phyloP scores from a whole-genome alignment of 2,113 vertebrate species.

The Ceyx melanurus region DNA sequence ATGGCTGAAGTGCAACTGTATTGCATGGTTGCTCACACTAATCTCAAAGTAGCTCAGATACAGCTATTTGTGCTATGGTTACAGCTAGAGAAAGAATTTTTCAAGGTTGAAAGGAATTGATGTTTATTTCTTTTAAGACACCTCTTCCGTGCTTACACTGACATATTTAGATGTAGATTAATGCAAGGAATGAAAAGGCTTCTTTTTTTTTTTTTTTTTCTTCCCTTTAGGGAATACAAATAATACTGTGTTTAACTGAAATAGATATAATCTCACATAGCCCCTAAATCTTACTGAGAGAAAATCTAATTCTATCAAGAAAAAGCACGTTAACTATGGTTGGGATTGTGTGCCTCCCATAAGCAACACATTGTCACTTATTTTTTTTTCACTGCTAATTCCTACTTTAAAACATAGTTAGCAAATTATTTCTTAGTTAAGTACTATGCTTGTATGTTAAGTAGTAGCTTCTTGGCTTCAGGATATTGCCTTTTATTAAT shows the following conservation, averaged over 20 bases:
- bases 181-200: not conserved
- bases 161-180: not conserved
- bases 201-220: constrained; percentile 1
- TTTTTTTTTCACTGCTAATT: constrained; percentile 4
- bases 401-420: not conserved
- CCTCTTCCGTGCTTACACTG: not conserved
- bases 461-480: constrained; percentile 33
- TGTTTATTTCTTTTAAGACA: not conserved
- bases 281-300: not conserved
- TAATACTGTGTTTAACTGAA: not conserved
- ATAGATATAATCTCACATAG: not conserved
- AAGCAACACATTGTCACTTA: not conserved
- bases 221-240: not conserved
- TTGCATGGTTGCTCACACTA: not conserved
- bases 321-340: not conserved
- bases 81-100: not conserved
- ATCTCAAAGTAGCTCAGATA: not conserved
- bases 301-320: not conserved
- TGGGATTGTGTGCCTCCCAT: not conserved
- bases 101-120: not conserved
- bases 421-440: constrained; percentile 20
- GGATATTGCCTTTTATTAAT: not conserved
- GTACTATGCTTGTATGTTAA: not conserved
- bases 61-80: not conserved
- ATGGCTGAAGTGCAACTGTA: not conserved